These are phyloP conservation scores for Amphipyra tragopoginis DNA, from an alignment of 2,888 invertebrate genomes.

Conservation along the genomic window DNA sequence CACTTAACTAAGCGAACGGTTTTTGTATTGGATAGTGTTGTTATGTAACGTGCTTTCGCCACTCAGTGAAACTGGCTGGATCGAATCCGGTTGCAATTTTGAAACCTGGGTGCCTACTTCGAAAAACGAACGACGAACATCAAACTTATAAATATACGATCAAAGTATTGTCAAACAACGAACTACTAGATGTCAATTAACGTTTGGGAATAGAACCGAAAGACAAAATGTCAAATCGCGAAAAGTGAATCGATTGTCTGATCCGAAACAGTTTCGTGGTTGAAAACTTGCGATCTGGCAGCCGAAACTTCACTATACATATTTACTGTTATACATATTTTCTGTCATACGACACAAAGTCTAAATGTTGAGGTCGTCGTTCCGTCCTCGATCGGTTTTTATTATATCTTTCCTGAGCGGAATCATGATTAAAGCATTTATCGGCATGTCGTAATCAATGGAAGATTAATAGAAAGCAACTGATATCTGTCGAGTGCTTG, in stretches of 20 bases:
- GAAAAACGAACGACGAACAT: no score
- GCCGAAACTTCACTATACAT: no score
- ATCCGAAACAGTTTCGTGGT: no score
- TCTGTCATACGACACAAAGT: slow-evolving; percentile 54
- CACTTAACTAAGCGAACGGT: slow-evolving; percentile 65
- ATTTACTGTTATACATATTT: slow-evolving; percentile 59
- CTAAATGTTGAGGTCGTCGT: slow-evolving; percentile 67
- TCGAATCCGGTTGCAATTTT: slow-evolving; percentile 69
- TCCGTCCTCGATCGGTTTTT: slow-evolving; percentile 31
- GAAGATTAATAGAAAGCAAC: slow-evolving; percentile 31
- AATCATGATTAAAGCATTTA: slow-evolving; percentile 10
- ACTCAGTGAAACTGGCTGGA: slow-evolving; percentile 60
- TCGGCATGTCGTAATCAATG: slow-evolving; percentile 23
- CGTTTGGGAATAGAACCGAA: no score
- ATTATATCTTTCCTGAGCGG: slow-evolving; percentile 1
- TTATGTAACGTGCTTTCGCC: slow-evolving; percentile 72
- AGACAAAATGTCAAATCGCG: no score
- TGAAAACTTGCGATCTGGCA: no score
- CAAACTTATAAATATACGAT: no score
- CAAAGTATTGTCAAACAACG: no score
- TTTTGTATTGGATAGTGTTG: slow-evolving; percentile 65
- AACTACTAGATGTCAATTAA: no score
- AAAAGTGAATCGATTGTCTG: no score
- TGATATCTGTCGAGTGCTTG: slow-evolving; percentile 14
- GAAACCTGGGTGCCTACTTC: slow-evolving; percentile 41